Evolutionary conservation across 1,140 invertebrate genomes (phyloP).

Genomic region (Helicoverpa armigera): DNA sequence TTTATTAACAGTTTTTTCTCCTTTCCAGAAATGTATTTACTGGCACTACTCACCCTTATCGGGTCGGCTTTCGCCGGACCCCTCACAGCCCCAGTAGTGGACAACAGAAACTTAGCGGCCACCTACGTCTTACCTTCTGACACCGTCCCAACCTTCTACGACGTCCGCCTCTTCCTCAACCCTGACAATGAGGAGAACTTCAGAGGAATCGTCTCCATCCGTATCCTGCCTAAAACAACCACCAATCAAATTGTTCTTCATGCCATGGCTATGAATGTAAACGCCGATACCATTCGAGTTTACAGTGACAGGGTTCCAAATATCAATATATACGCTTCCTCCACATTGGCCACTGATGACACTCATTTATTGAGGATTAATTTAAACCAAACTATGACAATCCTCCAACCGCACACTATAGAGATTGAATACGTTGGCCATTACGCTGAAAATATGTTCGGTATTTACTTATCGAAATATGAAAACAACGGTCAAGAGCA

Average conservation of each 20-base stretch:
- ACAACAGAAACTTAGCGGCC: slow-evolving; percentile 52
- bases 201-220: slow-evolving; percentile 88
- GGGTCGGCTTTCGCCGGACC: slow-evolving; percentile 62
- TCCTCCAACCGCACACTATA: slow-evolving; percentile 60
- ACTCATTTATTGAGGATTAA: slow-evolving; percentile 77
- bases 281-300: slow-evolving; percentile 54
- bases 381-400: slow-evolving; percentile 53
- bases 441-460: slow-evolving; percentile 80
- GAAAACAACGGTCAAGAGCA: slow-evolving; percentile 54
- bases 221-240: slow-evolving; percentile 72
- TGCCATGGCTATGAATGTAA: slow-evolving; percentile 76
- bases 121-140: slow-evolving; percentile 87
- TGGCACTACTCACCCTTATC: slow-evolving; percentile 66
- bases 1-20: no score
- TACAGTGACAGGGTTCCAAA: slow-evolving; percentile 47
- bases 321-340: slow-evolving; percentile 58
- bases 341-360: slow-evolving; percentile 64
- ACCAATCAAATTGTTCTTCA: slow-evolving; percentile 86
- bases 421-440: slow-evolving; percentile 63
- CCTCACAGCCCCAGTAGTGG: slow-evolving; percentile 5
- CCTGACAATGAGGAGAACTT: slow-evolving; percentile 86
- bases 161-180: slow-evolving; percentile 88
- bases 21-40: slow-evolving; percentile 76
- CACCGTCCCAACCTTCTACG: slow-evolving; percentile 88
- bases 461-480: slow-evolving; percentile 80